phyloP scores from a whole-genome alignment of 2,113 vertebrate genomes.

The Rana temporaria region DNA sequence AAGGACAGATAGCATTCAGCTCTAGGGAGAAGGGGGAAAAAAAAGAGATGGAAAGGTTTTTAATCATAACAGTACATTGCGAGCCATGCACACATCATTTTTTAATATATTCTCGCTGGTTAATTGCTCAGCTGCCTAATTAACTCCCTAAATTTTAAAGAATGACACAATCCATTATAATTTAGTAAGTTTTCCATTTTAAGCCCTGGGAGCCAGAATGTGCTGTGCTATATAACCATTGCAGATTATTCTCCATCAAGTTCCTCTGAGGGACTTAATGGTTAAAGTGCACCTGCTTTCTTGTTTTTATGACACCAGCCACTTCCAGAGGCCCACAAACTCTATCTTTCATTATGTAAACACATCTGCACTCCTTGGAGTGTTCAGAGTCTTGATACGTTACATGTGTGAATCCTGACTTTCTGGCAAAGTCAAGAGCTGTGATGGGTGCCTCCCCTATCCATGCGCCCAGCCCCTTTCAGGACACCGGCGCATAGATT shows the following conservation, averaged over 20 bases:
- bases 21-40: not conserved
- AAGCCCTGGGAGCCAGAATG: conserved; percentile 4
- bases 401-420: too few relatives aligned
- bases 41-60: conserved; percentile 2
- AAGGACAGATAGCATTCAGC: not conserved
- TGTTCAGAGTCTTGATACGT: too few relatives aligned
- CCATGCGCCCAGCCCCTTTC: too few relatives aligned
- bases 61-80: conserved; percentile 42
- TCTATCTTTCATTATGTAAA: too few relatives aligned
- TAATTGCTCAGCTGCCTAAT: conserved; percentile 49
- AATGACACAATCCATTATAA: conserved; percentile 36
- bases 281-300: conserved; percentile 4
- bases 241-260: not conserved
- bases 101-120: conserved; percentile 43
- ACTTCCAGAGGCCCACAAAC: too few relatives aligned
- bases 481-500: too few relatives aligned
- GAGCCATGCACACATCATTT: conserved; percentile 14
- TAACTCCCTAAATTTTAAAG: conserved; percentile 38
- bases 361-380: too few relatives aligned
- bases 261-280: not conserved
- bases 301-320: too few relatives aligned
- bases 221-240: not conserved
- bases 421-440: too few relatives aligned
- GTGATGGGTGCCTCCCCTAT: too few relatives aligned
- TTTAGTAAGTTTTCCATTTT: conserved; percentile 35